phyloP scores from a whole-genome alignment of 2,113 vertebrate genomes.

The Laterallus jamaicensis region DNA sequence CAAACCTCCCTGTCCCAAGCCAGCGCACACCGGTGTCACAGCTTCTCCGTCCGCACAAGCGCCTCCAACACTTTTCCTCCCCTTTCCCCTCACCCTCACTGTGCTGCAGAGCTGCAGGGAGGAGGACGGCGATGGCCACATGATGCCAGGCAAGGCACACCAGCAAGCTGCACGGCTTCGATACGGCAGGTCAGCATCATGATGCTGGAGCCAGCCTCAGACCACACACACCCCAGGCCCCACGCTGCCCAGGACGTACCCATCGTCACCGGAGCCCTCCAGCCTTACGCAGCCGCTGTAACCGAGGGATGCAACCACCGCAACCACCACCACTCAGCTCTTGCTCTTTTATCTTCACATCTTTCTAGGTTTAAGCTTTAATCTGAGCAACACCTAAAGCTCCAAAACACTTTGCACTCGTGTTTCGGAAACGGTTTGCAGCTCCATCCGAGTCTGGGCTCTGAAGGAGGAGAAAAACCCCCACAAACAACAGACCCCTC shows the following conservation, averaged over 20 bases:
- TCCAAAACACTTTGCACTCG: neutral
- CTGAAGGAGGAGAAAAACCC: neutral
- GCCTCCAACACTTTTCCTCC: neutral
- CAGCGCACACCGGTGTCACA: accelerated
- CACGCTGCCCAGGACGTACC: accelerated
- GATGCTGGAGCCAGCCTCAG: neutral
- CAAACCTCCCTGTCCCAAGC: neutral
- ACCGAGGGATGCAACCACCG: neutral
- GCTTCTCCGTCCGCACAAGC: neutral
- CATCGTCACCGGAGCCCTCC: neutral
- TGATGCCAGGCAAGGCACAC: accelerated
- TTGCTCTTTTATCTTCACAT: neutral
- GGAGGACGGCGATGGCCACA: accelerated
- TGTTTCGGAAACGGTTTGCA: neutral
- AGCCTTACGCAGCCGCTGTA: accelerated
- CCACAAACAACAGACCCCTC: neutral
- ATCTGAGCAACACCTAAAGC: neutral
- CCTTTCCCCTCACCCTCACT: accelerated
- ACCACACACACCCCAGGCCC: accelerated
- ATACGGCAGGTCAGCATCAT: accelerated
- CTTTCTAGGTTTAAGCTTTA: neutral
- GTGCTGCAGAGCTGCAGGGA: neutral
- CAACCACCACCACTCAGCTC: neutral
- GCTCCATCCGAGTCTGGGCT: neutral
- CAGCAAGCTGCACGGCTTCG: accelerated